Percentiles rank a stretch among this genome's conserved stretches.
Evolutionary conservation across 2,113 vertebrate species (phyloP).

Genomic region (Sphyrna mokarran): DNA sequence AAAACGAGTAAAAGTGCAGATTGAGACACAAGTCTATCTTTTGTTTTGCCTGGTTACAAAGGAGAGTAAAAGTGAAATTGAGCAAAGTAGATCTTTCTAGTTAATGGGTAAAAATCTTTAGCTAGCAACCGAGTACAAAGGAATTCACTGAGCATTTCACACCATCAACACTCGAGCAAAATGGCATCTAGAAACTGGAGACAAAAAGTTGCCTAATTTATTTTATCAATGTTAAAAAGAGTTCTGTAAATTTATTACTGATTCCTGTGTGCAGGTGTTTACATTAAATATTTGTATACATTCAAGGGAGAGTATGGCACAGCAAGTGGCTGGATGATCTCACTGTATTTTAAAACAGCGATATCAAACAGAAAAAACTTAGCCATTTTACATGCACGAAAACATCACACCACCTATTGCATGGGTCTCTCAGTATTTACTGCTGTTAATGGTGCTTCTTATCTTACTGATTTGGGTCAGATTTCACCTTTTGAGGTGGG

Average conservation of each 20-base stretch:
- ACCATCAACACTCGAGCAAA: neutral
- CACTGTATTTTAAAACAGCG: neutral
- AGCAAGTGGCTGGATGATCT: neutral
- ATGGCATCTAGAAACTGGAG: neutral
- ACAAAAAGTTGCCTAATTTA: neutral
- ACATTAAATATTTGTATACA: neutral
- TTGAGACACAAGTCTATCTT: neutral
- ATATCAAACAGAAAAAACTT: neutral
- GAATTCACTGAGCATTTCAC: neutral
- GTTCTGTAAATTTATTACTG: neutral
- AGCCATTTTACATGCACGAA: neutral
- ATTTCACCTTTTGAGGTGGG: neutral
- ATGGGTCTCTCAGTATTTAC: neutral
- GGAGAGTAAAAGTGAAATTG: neutral
- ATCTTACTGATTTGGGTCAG: neutral
- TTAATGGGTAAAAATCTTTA: neutral
- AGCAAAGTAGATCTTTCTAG: neutral
- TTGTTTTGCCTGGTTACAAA: neutral
- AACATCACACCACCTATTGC: neutral
- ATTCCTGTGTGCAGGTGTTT: neutral
- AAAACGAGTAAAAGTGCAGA: neutral
- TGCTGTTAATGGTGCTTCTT: neutral
- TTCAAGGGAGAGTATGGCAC: neutral
- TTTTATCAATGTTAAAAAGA: neutral
- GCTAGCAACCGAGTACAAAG: neutral